phyloP scores from a whole-genome alignment of 2,797 vertebrate genomes.

The Dermochelys coriacea region DNA sequence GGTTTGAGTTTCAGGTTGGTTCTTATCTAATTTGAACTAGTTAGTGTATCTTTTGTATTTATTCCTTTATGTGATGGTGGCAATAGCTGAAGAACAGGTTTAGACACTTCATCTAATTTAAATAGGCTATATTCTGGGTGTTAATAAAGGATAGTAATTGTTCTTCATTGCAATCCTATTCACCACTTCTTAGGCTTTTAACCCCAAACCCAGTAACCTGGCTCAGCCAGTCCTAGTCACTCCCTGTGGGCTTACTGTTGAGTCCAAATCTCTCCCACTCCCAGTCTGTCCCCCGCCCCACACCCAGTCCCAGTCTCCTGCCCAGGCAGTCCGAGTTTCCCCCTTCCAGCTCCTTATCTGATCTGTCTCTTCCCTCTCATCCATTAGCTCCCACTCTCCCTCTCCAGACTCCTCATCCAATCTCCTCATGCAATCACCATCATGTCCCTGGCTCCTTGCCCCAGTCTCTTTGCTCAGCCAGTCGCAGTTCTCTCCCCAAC shows the following conservation, averaged over 20 bases:
- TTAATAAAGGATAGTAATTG: slow-evolving; percentile 70
- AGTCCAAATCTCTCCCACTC: not conserved
- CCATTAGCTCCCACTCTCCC: not conserved
- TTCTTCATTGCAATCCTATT: not conserved
- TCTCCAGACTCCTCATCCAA: not conserved
- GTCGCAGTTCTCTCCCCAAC: not conserved
- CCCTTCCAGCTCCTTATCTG: not conserved
- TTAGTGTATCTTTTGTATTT: not conserved
- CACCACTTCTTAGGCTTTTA: slow-evolving; percentile 47
- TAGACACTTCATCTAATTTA: slow-evolving; percentile 60
- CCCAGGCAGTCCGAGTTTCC: not conserved
- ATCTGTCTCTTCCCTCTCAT: not conserved
- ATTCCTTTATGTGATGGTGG: slow-evolving; percentile 31
- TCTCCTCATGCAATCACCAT: not conserved
- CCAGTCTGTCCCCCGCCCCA: not conserved
- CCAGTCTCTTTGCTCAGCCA: not conserved
- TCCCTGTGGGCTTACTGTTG: not conserved
- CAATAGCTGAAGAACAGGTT: slow-evolving; percentile 41
- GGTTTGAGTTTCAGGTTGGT: slow-evolving; percentile 6
- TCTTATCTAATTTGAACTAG: not conserved
- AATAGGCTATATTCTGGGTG: slow-evolving; percentile 39
- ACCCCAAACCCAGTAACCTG: not conserved
- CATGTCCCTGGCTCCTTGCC: not conserved
- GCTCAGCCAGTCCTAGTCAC: not conserved
- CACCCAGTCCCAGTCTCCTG: not conserved